These are phyloP conservation scores for Eptesicus fuscus DNA, from an alignment of 2,113 vertebrate species.

Conservation along the genomic window DNA sequence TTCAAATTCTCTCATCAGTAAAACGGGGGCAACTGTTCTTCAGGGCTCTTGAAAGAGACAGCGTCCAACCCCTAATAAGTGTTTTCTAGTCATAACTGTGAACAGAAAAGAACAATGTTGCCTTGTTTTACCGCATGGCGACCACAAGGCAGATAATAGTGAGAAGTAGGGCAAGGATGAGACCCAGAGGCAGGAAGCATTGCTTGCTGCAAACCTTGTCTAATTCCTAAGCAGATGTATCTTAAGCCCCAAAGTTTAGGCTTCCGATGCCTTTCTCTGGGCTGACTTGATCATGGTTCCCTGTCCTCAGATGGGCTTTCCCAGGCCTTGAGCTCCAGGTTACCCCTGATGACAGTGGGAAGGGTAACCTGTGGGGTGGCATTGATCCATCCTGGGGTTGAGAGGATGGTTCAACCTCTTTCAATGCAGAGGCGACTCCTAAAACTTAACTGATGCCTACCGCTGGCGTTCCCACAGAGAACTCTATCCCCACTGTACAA, in stretches of 20 bases:
- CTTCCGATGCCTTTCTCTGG: not conserved
- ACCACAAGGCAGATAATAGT: not conserved
- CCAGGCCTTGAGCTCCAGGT: not conserved
- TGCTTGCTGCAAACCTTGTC: not conserved
- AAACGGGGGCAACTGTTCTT: not conserved
- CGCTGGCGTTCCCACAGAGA: not conserved
- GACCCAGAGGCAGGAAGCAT: not conserved
- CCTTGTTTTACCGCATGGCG: not conserved
- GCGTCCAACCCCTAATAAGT: not conserved
- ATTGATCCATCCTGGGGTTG: rapidly evolving
- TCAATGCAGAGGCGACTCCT: not conserved
- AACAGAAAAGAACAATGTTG: not conserved
- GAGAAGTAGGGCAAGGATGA: not conserved
- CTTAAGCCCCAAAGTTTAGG: not conserved
- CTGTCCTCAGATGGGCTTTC: not conserved
- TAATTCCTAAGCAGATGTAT: not conserved
- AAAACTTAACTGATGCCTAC: not conserved
- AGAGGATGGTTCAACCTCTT: not conserved
- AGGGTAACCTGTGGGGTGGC: rapidly evolving
- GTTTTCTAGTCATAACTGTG: not conserved
- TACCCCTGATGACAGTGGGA: not conserved
- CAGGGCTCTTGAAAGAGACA: not conserved
- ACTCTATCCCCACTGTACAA: not conserved
- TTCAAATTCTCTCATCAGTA: not conserved
- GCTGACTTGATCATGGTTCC: not conserved